These are phyloP conservation scores for Bradypodion pumilum DNA, from an alignment of 2,797 vertebrate genomes.

Conservation along the genomic window DNA sequence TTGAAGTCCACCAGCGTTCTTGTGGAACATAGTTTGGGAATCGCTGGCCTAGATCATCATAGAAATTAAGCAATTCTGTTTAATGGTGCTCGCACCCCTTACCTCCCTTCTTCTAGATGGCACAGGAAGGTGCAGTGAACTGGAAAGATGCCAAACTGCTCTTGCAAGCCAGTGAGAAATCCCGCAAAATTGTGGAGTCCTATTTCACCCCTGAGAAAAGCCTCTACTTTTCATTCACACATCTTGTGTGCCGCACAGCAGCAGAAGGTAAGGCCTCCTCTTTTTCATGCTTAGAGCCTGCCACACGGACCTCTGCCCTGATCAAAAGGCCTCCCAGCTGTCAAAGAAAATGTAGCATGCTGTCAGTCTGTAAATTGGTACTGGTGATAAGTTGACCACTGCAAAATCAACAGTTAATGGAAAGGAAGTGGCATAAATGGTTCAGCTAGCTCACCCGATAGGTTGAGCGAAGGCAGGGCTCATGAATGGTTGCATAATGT, in stretches of 20 bases:
- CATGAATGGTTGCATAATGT: background rate
- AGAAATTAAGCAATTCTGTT: background rate
- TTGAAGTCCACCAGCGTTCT: too few species aligned
- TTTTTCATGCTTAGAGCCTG: background rate
- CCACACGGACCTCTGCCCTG: background rate
- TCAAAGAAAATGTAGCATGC: background rate
- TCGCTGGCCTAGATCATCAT: background rate
- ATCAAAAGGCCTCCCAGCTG: background rate
- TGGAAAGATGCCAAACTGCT: conserved; percentile 82
- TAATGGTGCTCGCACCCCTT: background rate
- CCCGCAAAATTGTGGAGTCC: conserved; percentile 82
- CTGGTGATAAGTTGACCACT: background rate
- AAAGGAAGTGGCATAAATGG: background rate
- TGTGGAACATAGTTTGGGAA: too few species aligned
- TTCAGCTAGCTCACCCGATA: background rate
- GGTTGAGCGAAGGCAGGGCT: background rate
- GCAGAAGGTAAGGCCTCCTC: conserved; percentile 79
- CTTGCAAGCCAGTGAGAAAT: conserved; percentile 89
- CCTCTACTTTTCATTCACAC: conserved; percentile 89
- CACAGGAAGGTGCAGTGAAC: conserved; percentile 84
- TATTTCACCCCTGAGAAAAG: conserved; percentile 89
- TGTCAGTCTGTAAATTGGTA: background rate
- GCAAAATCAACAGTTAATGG: background rate
- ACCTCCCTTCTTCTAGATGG: conserved; percentile 76
- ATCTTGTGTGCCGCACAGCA: conserved; percentile 93